Base-by-base conservation (phyloP, 1,140 invertebrate species). In the Drepana arcuata region DNA sequence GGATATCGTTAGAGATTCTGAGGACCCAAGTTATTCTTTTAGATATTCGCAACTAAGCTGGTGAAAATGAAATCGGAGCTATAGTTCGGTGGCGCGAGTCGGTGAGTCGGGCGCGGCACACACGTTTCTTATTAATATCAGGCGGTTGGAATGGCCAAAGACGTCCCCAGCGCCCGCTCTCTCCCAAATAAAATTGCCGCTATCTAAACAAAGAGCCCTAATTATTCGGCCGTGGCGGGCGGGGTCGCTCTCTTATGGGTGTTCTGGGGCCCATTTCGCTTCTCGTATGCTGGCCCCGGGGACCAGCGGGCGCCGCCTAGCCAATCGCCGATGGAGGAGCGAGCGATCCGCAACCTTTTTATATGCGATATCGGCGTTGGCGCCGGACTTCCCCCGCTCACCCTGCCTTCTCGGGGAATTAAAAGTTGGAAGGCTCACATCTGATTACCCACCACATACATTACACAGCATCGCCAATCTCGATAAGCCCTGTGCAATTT, bases 171-270 rank as follows among this genome's bases (percentile, higher is more conserved):
- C 57, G 72, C 59, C 69, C 68, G 78, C 66, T 79, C 74, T 79
- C 77, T 80, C 74, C 81, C 80, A 84, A 84, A 84, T 84, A 84
- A 84, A 84, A 84, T 80, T 84, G 83, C 74, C 70, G 81, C 80
- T 84, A 84, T 84, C 80, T 84, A 84, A 84, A 84, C 83, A 84
- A 84, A 84, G 83, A 84, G 83, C 83, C 80, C 83, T 84, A 84
- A 84, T 84, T 84, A 84, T 84, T 84, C 83, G 83, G 77, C 79
- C 77, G 77, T 79, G 81, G 80, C 80, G 78, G 80, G 75, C 71
- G 79, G 77, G 77, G 83, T 79, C 71, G 74, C 73, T 82, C 77
- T 81, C 79, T 84, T 84, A 84, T 81, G 83, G 78, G 77, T 80
- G 79, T 81, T 81, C 71, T 62, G 83, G 83, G 83, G 74, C 75